Conservation (phyloP, 2,888 invertebrate species). For the Lamellibrachia satsuma region DNA sequence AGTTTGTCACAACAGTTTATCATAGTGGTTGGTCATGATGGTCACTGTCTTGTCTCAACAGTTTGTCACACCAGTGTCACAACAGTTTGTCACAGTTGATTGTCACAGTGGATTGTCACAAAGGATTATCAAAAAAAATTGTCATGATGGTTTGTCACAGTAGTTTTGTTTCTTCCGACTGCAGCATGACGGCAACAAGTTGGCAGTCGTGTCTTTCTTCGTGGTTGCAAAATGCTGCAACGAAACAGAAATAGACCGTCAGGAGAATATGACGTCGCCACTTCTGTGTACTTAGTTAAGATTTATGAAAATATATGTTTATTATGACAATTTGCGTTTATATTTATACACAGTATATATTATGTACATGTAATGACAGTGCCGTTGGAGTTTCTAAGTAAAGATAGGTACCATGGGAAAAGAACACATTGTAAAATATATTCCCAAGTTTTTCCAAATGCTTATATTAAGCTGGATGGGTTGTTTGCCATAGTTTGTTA, state of each 20-base stretch:
- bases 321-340: background rate
- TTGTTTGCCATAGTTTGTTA: background rate
- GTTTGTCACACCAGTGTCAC: background rate
- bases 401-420: background rate
- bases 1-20: background rate
- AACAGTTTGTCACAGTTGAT: background rate
- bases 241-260: background rate
- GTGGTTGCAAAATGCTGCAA: background rate
- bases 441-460: background rate
- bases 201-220: background rate
- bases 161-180: background rate
- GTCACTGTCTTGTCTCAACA: background rate
- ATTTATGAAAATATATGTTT: background rate
- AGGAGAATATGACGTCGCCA: background rate
- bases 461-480: background rate
- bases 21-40: background rate
- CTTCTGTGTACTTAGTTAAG: background rate
- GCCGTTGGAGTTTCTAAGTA: background rate
- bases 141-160: background rate
- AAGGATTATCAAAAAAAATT: background rate
- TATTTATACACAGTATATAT: background rate
- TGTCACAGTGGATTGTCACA: slow-evolving; percentile 2
- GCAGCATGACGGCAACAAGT: background rate
- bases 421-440: background rate
- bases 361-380: background rate